These are phyloP conservation scores for Myathropa florea DNA, from an alignment of 2,888 invertebrate genomes.

Conservation along the genomic window DNA sequence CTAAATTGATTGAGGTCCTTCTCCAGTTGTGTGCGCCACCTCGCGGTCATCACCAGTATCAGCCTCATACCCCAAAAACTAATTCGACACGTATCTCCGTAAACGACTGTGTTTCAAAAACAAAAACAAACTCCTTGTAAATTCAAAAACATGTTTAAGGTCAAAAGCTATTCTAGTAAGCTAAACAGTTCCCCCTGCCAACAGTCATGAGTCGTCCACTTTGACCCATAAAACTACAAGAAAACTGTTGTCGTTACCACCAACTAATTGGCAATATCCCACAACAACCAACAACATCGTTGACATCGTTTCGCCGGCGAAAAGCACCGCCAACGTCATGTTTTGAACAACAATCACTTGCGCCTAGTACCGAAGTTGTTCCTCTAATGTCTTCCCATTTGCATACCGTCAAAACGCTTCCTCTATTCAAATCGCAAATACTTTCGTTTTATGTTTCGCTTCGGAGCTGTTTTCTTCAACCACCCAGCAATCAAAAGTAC, in stretches of 20 bases:
- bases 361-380: slow-evolving; percentile 53
- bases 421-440: slow-evolving; percentile 32
- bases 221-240: background rate
- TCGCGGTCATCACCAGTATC: too few relatives aligned
- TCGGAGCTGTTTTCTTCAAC: background rate
- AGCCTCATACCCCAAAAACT: too few relatives aligned
- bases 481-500: slow-evolving; percentile 8
- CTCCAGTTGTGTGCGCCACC: too few relatives aligned
- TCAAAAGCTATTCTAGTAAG: background rate
- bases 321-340: slow-evolving; percentile 16
- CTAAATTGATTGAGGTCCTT: too few relatives aligned
- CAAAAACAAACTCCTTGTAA: too few relatives aligned
- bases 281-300: background rate
- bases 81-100: too few relatives aligned
- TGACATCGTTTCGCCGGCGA: background rate
- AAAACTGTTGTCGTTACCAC: background rate
- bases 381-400: slow-evolving; percentile 46
- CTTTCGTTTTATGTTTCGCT: slow-evolving; percentile 21
- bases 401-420: slow-evolving; percentile 47
- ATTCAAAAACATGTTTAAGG: background rate
- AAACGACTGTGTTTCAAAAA: too few relatives aligned
- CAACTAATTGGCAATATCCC: background rate
- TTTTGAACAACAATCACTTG: slow-evolving; percentile 46
- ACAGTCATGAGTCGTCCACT: background rate
- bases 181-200: background rate